phyloP scores from a whole-genome alignment of 1,140 invertebrate species.

The Spodoptera frugiperda region DNA sequence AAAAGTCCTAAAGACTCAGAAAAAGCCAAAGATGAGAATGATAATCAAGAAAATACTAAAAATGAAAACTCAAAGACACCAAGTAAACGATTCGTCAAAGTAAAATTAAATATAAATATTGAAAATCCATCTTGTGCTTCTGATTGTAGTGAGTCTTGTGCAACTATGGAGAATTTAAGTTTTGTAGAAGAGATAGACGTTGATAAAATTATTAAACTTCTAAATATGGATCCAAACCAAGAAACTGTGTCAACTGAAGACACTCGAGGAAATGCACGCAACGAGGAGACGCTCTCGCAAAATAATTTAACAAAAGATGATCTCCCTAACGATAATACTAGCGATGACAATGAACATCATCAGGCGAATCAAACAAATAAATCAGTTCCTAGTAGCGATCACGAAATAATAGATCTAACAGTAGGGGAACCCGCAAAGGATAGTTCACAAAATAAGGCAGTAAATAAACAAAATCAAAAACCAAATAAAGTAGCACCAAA shows the following conservation, averaged over 20 bases:
- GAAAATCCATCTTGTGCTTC: conserved; percentile 24
- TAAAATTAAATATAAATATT: conserved; percentile 56
- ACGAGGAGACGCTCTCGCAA: too few species aligned
- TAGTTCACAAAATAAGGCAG: too few species aligned
- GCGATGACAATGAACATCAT: too few species aligned
- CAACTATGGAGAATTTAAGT: conserved; percentile 58
- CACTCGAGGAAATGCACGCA: too few species aligned
- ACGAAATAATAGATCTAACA: too few species aligned
- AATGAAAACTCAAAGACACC: background rate
- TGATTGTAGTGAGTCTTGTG: conserved; percentile 10
- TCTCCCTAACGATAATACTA: too few species aligned
- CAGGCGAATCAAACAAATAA: too few species aligned
- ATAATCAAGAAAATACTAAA: background rate
- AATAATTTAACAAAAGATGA: too few species aligned
- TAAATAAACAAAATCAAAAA: too few species aligned
- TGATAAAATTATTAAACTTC: conserved; percentile 70
- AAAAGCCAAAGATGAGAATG: background rate
- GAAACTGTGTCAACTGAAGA: conserved; percentile 11
- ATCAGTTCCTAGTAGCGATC: too few species aligned
- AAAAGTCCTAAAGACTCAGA: background rate
- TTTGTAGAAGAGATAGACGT: conserved; percentile 71
- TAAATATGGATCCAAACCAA: conserved; percentile 37
- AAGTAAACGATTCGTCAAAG: conserved; percentile 47
- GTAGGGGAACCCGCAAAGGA: too few species aligned
- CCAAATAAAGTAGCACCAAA: too few species aligned